Base-by-base conservation (phyloP, 2,113 vertebrate species). In the Phaethornis superciliosus region DNA sequence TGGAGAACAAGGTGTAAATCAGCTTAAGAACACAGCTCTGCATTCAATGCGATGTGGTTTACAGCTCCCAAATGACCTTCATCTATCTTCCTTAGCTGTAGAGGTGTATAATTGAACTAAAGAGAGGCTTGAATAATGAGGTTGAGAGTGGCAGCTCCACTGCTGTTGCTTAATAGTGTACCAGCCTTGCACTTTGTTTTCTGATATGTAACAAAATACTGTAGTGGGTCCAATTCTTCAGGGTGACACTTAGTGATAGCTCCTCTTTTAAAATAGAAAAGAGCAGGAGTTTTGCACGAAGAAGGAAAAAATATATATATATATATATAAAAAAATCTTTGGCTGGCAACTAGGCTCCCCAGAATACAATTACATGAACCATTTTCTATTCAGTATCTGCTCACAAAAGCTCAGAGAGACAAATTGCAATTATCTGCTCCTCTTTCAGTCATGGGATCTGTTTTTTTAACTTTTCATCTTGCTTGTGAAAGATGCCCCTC, bases 31-130 rank as follows among this genome's bases (percentile, higher is more conserved):
- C 97, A 97, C 74, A 98, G 97, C 84, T 97, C 96, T 97, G 97
- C 97, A 98, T 98, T 98, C 97, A 97, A 89, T 97, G 95, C 94
- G 20, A 95, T 94, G 96, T 97, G 96, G 96, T 98, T 98, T 98
- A 98, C 97, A 96, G 97, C 96, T 98, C 98, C 97, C 97, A 97
- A 97, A 98, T 97, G 98, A 98, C 98, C 98, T 97, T 97, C 98
- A 98, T 98, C 97, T 97, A 97, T 98, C 98, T 98, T 98, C 96
- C 97, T 98, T 97, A 97, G 98, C 97, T 93, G 95, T 92, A 96
- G 96, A 98, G 98, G 96, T 98, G 97, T 96, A 97, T 98, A 98
- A 98, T 98, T 98, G 98, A 98, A 97, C 98, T 98, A 98, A 98
- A 97, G 97, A 98, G 97, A 97, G 95, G 42, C 93, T 96, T 98